phyloP scores from a whole-genome alignment of 2,888 invertebrate species.

The Ochropacha duplaris region DNA sequence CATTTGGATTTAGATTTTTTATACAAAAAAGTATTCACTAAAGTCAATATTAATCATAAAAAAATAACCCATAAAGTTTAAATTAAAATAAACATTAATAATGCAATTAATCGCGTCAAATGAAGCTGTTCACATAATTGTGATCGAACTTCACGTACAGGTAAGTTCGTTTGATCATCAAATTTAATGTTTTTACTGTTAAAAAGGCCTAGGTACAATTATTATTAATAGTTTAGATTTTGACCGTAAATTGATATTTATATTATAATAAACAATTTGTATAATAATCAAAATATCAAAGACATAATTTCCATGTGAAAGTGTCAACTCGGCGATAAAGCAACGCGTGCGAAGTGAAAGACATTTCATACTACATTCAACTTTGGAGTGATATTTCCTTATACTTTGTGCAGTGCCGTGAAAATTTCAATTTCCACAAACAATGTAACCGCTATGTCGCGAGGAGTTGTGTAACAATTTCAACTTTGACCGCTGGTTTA shows the following conservation, averaged over 20 bases:
- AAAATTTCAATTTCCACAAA: conserved; percentile 53
- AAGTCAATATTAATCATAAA: no score
- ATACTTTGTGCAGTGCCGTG: conserved; percentile 36
- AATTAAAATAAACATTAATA: no score
- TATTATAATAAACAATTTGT: conserved; percentile 8
- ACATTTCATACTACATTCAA: conserved; percentile 29
- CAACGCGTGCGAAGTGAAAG: conserved; percentile 25
- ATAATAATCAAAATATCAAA: conserved; percentile 8
- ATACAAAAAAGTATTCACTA: no score
- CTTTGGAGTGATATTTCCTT: conserved; percentile 40
- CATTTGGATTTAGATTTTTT: conserved; percentile 26
- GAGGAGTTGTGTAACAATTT: conserved; percentile 31
- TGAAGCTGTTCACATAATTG: no score
- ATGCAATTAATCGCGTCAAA: no score
- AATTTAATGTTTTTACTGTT: no score
- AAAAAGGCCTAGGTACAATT: no score
- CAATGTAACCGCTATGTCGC: conserved; percentile 33
- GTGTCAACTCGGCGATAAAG: conserved; percentile 20
- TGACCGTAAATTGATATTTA: no score
- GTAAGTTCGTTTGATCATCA: no score
- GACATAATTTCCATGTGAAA: conserved; percentile 15
- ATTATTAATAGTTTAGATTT: no score
- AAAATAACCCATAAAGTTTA: no score
- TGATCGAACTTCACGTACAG: no score
- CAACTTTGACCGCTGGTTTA: conserved; percentile 12